Evolutionary conservation across 2,888 invertebrate genomes (phyloP).

Genomic region (Holacanthella duospinosa): DNA sequence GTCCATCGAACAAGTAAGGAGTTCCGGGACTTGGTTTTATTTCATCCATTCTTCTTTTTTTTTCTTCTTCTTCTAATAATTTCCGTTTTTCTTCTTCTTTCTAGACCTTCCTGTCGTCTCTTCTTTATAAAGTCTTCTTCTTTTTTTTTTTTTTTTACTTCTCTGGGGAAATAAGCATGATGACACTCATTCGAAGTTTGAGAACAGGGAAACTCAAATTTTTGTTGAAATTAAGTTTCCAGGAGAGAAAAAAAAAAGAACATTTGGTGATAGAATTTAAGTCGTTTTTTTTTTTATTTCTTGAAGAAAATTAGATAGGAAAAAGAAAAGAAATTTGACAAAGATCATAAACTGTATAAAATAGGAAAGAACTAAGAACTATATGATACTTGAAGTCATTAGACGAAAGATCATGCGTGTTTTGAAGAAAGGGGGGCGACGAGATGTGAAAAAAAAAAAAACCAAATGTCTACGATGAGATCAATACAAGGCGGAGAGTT

Average conservation of each 20-base stretch:
- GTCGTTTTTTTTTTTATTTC: not conserved
- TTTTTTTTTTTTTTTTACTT: conserved; percentile 7
- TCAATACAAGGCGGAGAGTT: conserved; percentile 1
- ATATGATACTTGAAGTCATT: too few relatives aligned
- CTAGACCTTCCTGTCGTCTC: too few relatives aligned
- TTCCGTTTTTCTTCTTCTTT: too few relatives aligned
- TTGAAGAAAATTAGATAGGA: not conserved
- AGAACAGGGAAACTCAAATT: not conserved
- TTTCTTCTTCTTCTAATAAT: too few relatives aligned
- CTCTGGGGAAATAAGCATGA: conserved; percentile 12
- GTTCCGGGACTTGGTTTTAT: too few relatives aligned
- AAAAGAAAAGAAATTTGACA: not conserved
- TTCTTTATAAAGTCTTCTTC: too few relatives aligned
- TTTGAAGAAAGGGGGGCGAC: not conserved
- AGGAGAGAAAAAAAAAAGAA: not conserved
- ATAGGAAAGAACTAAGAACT: too few relatives aligned
- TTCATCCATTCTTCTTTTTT: too few relatives aligned
- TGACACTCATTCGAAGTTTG: conserved; percentile 5
- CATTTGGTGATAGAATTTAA: conserved; percentile 1
- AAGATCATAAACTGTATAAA: not conserved
- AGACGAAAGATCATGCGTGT: conserved; percentile 4
- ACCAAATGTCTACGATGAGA: too few relatives aligned
- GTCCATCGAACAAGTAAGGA: too few relatives aligned
- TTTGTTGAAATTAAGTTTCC: not conserved
- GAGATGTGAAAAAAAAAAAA: not conserved